Conservation (phyloP, 2,797 vertebrate genomes). For the Pelodytes ibericus region DNA sequence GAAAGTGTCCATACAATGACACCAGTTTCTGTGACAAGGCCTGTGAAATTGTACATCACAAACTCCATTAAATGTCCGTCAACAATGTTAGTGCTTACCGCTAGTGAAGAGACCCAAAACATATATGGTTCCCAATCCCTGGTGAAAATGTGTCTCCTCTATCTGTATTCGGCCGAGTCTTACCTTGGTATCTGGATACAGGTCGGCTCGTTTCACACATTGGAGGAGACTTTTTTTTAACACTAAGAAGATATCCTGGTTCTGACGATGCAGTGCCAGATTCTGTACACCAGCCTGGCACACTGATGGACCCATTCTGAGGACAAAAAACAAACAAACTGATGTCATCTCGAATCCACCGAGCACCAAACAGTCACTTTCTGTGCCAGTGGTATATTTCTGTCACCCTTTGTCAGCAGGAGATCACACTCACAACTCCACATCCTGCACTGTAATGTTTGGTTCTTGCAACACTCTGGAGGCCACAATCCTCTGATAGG, state of each 20-base stretch:
- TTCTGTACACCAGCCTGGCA: slow-evolving; percentile 36
- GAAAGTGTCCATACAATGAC: too few species aligned
- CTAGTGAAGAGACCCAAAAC: too few species aligned
- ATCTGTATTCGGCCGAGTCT: neutral
- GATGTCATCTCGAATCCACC: neutral
- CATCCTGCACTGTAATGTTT: slow-evolving; percentile 27
- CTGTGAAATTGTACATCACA: too few species aligned
- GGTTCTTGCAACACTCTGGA: slow-evolving; percentile 20
- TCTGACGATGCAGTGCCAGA: neutral
- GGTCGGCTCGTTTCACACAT: slow-evolving; percentile 21
- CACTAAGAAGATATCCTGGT: neutral
- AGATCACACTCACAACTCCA: slow-evolving; percentile 37
- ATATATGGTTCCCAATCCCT: too few species aligned
- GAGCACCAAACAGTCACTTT: neutral
- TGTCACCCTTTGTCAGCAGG: neutral
- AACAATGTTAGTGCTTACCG: too few species aligned
- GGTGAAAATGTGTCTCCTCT: too few species aligned
- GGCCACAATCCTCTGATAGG: slow-evolving; percentile 32
- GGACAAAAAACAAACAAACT: neutral
- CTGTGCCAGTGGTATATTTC: neutral
- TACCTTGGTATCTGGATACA: slow-evolving; percentile 34
- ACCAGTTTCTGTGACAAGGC: too few species aligned
- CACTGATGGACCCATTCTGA: slow-evolving; percentile 30
- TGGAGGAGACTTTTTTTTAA: slow-evolving; percentile 20
- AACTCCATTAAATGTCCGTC: too few species aligned